Evolutionary conservation across 2,888 invertebrate species (phyloP), one percentile per base, ranked within the genome.

Genomic region (Pteria penguin): DNA sequence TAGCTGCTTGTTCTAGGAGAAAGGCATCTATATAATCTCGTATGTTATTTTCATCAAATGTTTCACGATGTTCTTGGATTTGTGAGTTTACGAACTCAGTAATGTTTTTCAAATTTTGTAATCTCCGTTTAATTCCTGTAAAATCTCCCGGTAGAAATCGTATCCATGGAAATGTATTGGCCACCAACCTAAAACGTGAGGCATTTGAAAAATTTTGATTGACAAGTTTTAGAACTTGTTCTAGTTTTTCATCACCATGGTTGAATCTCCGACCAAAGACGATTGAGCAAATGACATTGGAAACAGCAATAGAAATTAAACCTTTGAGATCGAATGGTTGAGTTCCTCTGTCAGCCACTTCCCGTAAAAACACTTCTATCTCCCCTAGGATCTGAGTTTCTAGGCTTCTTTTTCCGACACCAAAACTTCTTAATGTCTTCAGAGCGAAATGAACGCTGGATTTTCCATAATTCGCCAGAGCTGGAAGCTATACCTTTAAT

Each of bases 141-240:
- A 79, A 62, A 55, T 83, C 84, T 8, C 83, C 82, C 8, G 85
- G 85, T 5, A 84, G n/a, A 54, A 76, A 73, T 8, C 78, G 71
- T 4, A 86, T 63, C 54, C 62, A 66, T 0, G 83, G 85, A n/a
- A 83, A 62, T 29, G 69, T 66, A 55, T 67, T 32, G 0, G 22
- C 57, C 22, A 24, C 31, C n/a, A 57, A 32, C 2, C 24, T 22
- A 18, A 45, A 45, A 14, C 45, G 45, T 14, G 8, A 14, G 18
- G 8, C 18, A 32, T 32, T 32, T 5, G 70, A 24, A 0, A 61
- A 8, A n/a, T 45, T 18, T 57, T 54, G 18, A 8, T 65, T 54
- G 1, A 75, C n/a, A 2, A 62, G 27, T 26, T 31, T 8, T 8
- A 75, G 33, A 26, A 71, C 54, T 32, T 18, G 54, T 18, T 55